Percentiles rank a stretch among this genome's conserved stretches.
phyloP scores from a whole-genome alignment of 2,113 vertebrate species.

The Lepisosteus osseus region DNA sequence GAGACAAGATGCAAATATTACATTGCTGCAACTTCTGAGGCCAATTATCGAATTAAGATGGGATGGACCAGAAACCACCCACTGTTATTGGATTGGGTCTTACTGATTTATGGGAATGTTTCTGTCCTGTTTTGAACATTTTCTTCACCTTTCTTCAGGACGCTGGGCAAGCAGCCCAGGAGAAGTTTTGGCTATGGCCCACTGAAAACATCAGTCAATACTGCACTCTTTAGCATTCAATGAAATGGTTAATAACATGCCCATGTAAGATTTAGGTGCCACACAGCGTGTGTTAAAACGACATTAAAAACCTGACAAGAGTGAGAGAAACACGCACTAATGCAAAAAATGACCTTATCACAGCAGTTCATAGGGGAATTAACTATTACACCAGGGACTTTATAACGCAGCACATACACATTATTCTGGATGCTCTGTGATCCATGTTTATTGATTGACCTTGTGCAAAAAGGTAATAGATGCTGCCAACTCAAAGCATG shows the following conservation, averaged over 20 bases:
- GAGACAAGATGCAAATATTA: too few relatives aligned
- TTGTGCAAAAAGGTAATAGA: constrained; percentile 28
- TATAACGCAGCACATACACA: constrained; percentile 26
- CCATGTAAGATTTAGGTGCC: constrained; percentile 13
- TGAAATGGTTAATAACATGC: constrained; percentile 12
- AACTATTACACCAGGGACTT: constrained; percentile 13
- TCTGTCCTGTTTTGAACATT: too few relatives aligned
- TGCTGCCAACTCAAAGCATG: constrained; percentile 31
- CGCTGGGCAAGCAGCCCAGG: too few relatives aligned
- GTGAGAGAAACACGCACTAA: constrained; percentile 13
- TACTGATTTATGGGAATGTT: too few relatives aligned
- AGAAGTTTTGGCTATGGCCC: too few relatives aligned
- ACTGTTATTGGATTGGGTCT: too few relatives aligned
- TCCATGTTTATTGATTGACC: constrained; percentile 34
- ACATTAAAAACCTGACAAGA: constrained; percentile 2
- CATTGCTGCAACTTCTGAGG: too few relatives aligned
- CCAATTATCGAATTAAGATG: too few relatives aligned
- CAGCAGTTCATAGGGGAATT: constrained; percentile 10
- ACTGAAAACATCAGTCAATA: neutral
- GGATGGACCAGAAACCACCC: too few relatives aligned
- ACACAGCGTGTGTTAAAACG: neutral
- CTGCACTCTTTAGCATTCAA: constrained; percentile 26
- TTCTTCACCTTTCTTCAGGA: too few relatives aligned
- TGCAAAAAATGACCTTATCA: constrained; percentile 17
- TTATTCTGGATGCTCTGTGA: constrained; percentile 32